These are phyloP conservation scores for Orchestes rusci DNA, from an alignment of 2,888 invertebrate species.

Conservation along the genomic window DNA sequence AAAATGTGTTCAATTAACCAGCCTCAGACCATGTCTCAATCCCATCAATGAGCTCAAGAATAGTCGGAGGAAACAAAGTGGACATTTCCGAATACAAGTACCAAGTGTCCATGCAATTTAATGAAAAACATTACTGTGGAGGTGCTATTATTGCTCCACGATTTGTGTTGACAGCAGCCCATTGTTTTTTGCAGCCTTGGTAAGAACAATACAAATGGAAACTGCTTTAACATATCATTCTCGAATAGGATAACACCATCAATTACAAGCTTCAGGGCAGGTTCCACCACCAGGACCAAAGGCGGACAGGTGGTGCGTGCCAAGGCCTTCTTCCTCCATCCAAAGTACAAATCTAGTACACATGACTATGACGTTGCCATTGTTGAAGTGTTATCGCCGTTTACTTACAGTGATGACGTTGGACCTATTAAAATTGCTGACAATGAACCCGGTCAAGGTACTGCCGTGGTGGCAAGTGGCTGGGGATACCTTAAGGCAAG, in stretches of 20 bases:
- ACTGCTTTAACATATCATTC: slow-evolving; percentile 8
- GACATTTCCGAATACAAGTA: slow-evolving; percentile 7
- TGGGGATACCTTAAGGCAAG: slow-evolving; percentile 26
- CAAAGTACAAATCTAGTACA: slow-evolving; percentile 10
- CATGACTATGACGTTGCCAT: slow-evolving; percentile 22
- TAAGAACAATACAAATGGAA: neutral
- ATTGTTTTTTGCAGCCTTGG: too few species aligned
- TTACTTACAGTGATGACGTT: neutral
- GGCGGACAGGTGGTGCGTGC: slow-evolving; percentile 1
- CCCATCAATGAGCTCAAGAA: neutral
- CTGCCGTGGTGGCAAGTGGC: slow-evolving; percentile 23
- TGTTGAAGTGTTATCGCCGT: slow-evolving; percentile 4
- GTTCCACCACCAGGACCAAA: neutral
- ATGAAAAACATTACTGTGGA: slow-evolving; percentile 17
- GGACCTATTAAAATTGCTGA: neutral
- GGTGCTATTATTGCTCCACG: slow-evolving; percentile 13
- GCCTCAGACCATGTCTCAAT: too few species aligned
- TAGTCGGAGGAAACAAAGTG: neutral
- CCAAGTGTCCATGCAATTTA: slow-evolving; percentile 17
- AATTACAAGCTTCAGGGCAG: neutral
- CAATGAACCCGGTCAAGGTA: neutral
- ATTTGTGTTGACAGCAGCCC: slow-evolving; percentile 18
- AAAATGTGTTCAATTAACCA: too few species aligned
- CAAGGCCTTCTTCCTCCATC: slow-evolving; percentile 9
- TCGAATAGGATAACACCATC: neutral